These are phyloP conservation scores for Drosophila willistoni DNA, from an alignment of 1,140 invertebrate species.

Conservation along the genomic window DNA sequence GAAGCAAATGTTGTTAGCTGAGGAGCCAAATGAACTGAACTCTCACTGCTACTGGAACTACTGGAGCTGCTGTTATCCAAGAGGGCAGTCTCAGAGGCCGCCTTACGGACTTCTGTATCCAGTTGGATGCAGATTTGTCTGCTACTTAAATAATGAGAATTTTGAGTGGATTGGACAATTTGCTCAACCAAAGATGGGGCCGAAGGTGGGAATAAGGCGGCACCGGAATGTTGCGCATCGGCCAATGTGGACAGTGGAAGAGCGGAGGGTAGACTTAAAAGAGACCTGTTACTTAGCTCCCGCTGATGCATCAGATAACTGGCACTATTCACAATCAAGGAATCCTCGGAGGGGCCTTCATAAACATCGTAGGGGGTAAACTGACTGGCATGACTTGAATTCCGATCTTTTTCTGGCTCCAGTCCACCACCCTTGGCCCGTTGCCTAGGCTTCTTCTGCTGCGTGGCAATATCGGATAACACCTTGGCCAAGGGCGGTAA, in stretches of 20 bases:
- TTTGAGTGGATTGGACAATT: not conserved
- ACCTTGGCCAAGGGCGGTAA: conserved; percentile 49
- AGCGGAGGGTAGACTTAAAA: conserved; percentile 25
- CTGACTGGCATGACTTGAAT: conserved; percentile 34
- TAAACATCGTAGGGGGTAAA: conserved; percentile 56
- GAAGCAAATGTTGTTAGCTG: not conserved
- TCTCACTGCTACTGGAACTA: not conserved
- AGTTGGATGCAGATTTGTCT: conserved; percentile 9
- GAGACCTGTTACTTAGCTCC: not conserved
- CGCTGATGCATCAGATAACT: conserved; percentile 31
- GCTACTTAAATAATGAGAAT: not conserved
- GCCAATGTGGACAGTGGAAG: conserved; percentile 21
- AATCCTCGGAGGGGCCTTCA: conserved; percentile 65
- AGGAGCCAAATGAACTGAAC: conserved; percentile 3
- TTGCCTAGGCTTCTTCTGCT: not conserved
- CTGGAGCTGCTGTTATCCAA: conserved; percentile 33
- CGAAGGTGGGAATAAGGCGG: not conserved
- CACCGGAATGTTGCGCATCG: conserved; percentile 10
- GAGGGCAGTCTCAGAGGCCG: conserved; percentile 13
- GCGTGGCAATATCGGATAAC: conserved; percentile 8
- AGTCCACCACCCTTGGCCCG: conserved; percentile 43
- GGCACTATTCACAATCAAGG: conserved; percentile 41
- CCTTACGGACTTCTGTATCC: conserved; percentile 17
- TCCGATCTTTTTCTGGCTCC: not conserved
- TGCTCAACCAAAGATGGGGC: conserved; percentile 2